Percentiles rank a stretch among this genome's conserved stretches.
Conservation (phyloP, 2,113 vertebrate species). For the Menura novaehollandiae region DNA sequence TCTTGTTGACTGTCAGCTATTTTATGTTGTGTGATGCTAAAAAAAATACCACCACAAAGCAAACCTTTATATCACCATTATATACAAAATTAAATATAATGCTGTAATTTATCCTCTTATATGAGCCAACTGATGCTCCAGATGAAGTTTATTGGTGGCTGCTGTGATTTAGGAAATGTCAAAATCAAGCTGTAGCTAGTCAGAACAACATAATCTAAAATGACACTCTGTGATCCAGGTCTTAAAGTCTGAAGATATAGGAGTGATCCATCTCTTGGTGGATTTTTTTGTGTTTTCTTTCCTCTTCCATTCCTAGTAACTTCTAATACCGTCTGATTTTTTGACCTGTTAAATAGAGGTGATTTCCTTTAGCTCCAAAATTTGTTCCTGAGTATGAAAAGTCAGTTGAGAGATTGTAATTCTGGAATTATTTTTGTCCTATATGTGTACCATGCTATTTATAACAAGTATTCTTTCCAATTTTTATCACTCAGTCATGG, state of each 20-base stretch:
- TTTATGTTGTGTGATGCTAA: neutral
- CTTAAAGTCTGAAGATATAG: neutral
- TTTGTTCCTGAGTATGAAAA: neutral
- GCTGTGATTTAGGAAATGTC: neutral
- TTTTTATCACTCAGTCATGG: neutral
- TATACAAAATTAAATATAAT: neutral
- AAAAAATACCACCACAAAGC: neutral
- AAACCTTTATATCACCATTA: neutral
- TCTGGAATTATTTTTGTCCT: neutral
- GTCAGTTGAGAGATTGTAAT: rapidly evolving
- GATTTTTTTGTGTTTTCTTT: neutral
- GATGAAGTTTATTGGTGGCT: neutral
- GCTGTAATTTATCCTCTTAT: neutral
- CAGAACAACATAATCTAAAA: neutral
- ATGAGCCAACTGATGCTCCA: neutral
- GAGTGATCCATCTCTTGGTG: neutral
- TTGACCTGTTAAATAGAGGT: neutral
- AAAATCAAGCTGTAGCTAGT: neutral
- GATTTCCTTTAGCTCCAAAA: neutral
- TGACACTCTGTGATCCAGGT: neutral
- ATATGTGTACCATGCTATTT: neutral
- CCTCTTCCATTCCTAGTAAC: neutral
- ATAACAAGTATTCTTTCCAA: neutral
- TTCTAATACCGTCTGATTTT: neutral
- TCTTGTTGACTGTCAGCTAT: neutral